These are phyloP conservation scores for Heterodera filipjevi DNA, from an alignment of 2,888 invertebrate species.

Conservation along the genomic window DNA sequence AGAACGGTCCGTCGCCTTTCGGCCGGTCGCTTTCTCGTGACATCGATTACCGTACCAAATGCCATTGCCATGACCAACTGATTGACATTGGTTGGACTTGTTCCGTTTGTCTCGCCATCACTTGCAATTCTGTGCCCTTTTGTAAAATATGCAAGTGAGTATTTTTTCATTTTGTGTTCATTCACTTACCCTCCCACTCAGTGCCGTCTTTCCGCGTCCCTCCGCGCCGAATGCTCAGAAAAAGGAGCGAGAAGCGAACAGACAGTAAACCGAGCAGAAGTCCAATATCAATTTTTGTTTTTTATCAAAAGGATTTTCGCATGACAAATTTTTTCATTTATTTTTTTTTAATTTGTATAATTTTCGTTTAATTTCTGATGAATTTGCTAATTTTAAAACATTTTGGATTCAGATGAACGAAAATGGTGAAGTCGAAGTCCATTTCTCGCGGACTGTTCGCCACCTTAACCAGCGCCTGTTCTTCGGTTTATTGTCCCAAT, in stretches of 20 bases:
- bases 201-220: conserved; percentile 33
- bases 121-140: conserved; percentile 25
- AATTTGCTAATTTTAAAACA: background rate
- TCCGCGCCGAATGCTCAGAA: conserved; percentile 12
- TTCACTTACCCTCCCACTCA: background rate
- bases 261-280: background rate
- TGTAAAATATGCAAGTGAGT: conserved; percentile 26
- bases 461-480: conserved; percentile 49
- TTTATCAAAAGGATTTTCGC: background rate
- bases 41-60: conserved; percentile 91
- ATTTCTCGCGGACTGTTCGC: conserved; percentile 24
- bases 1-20: background rate
- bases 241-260: conserved; percentile 7
- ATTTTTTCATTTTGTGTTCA: background rate
- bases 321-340: too few relatives aligned
- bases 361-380: too few relatives aligned
- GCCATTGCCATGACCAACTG: conserved; percentile 92
- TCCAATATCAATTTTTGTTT: background rate
- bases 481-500: conserved; percentile 51
- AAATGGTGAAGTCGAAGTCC: background rate
- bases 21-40: background rate
- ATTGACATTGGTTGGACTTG: conserved; percentile 96
- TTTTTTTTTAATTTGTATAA: too few relatives aligned
- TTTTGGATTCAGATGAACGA: background rate
- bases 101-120: conserved; percentile 78